A percentile compares a stretch with the other conserved stretches of the same genome.
These are phyloP conservation scores for Suillia variegata DNA, from an alignment of 2,888 invertebrate species.

Conservation along the genomic window DNA sequence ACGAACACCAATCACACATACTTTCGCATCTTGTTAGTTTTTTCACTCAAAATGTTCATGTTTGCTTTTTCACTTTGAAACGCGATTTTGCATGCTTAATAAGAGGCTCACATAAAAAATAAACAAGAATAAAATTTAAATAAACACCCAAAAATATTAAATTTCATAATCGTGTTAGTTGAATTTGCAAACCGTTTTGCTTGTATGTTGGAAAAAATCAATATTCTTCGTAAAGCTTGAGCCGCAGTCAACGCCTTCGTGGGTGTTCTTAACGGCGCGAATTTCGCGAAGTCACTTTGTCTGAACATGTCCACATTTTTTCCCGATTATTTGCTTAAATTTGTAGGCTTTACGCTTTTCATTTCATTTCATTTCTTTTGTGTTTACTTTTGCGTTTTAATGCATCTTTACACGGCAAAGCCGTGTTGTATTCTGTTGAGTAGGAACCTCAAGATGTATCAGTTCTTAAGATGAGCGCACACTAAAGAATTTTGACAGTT, in stretches of 20 bases:
- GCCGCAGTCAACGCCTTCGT: slow-evolving; percentile 47
- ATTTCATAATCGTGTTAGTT: background rate
- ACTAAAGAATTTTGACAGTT: slow-evolving; percentile 1
- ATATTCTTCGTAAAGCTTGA: background rate
- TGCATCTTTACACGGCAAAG: background rate
- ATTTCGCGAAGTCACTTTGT: background rate
- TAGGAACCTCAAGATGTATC: background rate
- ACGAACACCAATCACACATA: too few relatives aligned
- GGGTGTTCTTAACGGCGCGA: slow-evolving; percentile 36
- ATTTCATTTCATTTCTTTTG: too few relatives aligned
- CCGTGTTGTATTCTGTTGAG: background rate
- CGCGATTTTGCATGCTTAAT: background rate
- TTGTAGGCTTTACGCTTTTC: too few relatives aligned
- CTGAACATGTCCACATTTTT: background rate
- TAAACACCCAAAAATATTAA: background rate
- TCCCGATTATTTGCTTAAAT: background rate
- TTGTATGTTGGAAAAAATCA: background rate
- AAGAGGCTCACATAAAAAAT: background rate
- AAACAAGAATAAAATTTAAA: background rate
- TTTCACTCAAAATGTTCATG: too few relatives aligned
- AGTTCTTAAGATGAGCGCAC: background rate
- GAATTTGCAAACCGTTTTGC: background rate
- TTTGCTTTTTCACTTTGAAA: background rate
- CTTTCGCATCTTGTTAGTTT: too few relatives aligned
- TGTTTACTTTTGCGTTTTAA: background rate